phyloP scores from a whole-genome alignment of 2,113 vertebrate genomes.

The Talpa occidentalis region DNA sequence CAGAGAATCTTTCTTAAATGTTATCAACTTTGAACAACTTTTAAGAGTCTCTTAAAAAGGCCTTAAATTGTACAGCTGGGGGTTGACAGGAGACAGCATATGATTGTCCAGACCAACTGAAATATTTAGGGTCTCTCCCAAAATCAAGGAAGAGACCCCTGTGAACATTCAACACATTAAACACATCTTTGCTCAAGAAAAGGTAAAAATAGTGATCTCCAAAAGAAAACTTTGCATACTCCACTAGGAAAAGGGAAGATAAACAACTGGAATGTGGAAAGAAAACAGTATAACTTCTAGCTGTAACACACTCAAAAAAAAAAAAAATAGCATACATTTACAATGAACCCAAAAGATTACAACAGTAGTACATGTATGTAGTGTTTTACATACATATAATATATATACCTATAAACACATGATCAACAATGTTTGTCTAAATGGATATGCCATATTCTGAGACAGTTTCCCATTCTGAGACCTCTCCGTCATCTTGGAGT shows the following conservation, averaged over 20 bases:
- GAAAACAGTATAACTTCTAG: neutral
- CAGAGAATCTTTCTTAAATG: constrained; percentile 58
- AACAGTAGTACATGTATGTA: neutral
- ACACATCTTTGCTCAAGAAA: neutral
- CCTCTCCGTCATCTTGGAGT: neutral
- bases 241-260: neutral
- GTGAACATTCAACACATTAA: neutral
- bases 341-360: neutral
- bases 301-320: neutral
- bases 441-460: neutral
- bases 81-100: neutral
- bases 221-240: neutral
- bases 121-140: neutral
- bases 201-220: neutral
- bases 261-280: neutral
- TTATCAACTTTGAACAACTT: constrained; percentile 45
- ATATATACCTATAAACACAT: neutral
- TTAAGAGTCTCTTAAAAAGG: neutral
- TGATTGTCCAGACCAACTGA: neutral
- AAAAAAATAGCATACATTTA: neutral
- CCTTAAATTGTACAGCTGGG: neutral
- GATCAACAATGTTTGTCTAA: neutral
- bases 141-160: neutral
- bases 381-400: neutral
- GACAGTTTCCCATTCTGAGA: neutral